Evolutionary conservation across 37 sponge, comb jelly and placozoan genomes (phyloP).

Genomic region (Eunapius fragilis): DNA sequence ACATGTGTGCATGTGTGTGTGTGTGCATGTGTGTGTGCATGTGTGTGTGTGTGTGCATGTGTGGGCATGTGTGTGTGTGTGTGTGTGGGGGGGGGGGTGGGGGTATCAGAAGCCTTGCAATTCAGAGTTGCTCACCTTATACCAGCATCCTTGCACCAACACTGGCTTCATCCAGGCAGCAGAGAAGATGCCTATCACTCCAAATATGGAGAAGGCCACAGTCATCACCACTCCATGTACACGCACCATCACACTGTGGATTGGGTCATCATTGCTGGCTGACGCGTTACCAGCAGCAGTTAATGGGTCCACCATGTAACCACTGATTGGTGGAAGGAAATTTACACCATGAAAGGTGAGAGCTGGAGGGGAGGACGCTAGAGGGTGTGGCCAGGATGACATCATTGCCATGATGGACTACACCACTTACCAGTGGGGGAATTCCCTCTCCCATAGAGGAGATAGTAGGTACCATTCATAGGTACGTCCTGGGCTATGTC

Average conservation of each 20-base stretch:
- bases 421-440: background rate
- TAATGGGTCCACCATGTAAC: background rate
- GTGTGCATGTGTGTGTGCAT: constrained; percentile 5
- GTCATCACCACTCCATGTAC: background rate
- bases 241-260: background rate
- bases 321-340: background rate
- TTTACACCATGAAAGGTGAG: background rate
- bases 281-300: background rate
- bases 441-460: background rate
- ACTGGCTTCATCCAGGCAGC: background rate
- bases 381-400: background rate
- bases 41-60: constrained; percentile 36
- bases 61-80: constrained; percentile 26
- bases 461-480: background rate
- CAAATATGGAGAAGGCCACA: background rate
- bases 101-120: background rate
- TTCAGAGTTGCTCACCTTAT: background rate
- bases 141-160: background rate
- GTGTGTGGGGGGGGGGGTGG: constrained; percentile 12
- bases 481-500: background rate
- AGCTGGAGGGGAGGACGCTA: background rate
- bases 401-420: background rate
- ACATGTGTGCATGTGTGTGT: constrained; percentile 34
- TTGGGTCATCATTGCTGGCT: background rate
- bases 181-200: background rate